Base-by-base conservation (phyloP, 2,797 vertebrate species). In the Falco rusticolus region DNA sequence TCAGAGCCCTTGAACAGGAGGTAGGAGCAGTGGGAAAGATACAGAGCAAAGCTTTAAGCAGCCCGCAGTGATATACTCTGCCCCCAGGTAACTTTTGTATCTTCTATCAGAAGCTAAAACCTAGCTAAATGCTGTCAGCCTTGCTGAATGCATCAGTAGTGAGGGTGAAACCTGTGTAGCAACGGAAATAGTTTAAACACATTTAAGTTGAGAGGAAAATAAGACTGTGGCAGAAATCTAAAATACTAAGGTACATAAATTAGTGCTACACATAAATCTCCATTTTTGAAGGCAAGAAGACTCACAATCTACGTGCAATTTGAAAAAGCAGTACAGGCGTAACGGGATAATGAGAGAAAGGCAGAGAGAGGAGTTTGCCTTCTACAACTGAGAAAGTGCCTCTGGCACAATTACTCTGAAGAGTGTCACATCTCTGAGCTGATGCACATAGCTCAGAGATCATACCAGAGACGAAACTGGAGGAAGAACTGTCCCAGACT, bases 31-130 rank as follows among this genome's bases (percentile, higher is more conserved):
- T 63, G 43, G 41, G 37, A 93, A 68, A 47, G 59, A 76, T 59
- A 89, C 0, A 1, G 11, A 91, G 31, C 31, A 94, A 89, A 90
- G 41, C 50, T 86, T 83, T 77, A 64, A 33, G 41, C 28, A 71
- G 33, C 53, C 39, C 0, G 0, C 16, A 34, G 37, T 56, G n/a
- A 11, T 56, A 21, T 11, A 19, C 14, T n/a, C 33, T 89, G 45
- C 13, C 63, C 43, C 17, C 41, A 50, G 56, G 26, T 94, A 50
- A 26, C 51, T 80, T 84, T 19, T 66, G 48, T 28, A 77, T 24
- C 16, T 71, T 63, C 53, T 61, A 3, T 50, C n/a, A 81, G 61
- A 84, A 90, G 21, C 4, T 45, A 26, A 85, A 69, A 54, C 21
- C 6, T 74, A 63, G 17, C 11, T 71, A 77, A 75, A 33, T 1